phyloP scores from a whole-genome alignment of 2,797 vertebrate genomes.

The Helarctos malayanus region DNA sequence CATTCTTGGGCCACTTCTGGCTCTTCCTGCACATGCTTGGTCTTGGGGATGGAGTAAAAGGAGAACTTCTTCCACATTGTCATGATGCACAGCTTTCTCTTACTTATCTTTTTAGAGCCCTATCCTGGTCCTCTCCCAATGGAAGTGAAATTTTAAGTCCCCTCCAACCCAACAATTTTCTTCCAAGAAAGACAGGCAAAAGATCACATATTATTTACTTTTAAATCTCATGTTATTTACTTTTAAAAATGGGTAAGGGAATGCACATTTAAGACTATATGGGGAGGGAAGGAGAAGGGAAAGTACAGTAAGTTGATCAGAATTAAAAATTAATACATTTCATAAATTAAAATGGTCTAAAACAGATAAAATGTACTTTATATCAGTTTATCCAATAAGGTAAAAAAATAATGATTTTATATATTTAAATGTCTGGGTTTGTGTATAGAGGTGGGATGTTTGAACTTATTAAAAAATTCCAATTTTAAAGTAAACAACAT shows the following conservation, averaged over 20 bases:
- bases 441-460: background rate
- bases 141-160: background rate
- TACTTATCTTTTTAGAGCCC: background rate
- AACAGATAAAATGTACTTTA: background rate
- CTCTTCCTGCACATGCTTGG: background rate
- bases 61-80: background rate
- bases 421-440: background rate
- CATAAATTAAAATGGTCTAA: background rate
- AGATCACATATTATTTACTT: background rate
- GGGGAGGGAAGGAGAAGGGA: background rate
- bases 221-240: background rate
- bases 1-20: background rate
- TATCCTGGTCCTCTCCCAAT: background rate
- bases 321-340: constrained; percentile 10
- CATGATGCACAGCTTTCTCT: background rate
- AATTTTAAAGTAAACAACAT: constrained; percentile 54
- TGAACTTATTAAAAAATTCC: constrained; percentile 13
- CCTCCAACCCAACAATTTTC: background rate
- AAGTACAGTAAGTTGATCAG: background rate
- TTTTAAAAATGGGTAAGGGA: background rate
- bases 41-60: background rate
- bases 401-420: background rate
- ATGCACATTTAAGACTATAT: background rate
- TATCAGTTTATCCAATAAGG: background rate
- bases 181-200: background rate